These are phyloP conservation scores for Lasioglossum leucozonium DNA, from an alignment of 2,888 invertebrate species.

Conservation along the genomic window DNA sequence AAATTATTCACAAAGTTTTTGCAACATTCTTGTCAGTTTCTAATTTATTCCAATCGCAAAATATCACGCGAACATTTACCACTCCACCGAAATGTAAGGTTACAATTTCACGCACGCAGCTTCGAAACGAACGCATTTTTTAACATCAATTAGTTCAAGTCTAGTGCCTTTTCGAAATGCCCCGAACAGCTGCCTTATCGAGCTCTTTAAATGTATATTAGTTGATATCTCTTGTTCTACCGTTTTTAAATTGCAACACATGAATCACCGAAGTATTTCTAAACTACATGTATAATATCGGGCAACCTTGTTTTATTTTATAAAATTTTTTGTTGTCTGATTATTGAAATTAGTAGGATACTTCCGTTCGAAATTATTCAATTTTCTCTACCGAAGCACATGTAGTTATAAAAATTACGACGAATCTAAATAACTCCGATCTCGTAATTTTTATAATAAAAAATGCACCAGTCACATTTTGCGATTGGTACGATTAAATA, in stretches of 20 bases:
- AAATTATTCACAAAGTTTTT: neutral
- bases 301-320: neutral
- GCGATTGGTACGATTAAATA: too few species aligned
- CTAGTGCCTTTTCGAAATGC: neutral
- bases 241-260: neutral
- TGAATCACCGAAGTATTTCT: neutral
- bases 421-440: too few species aligned
- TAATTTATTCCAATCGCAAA: neutral
- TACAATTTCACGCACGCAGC: neutral
- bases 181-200: neutral
- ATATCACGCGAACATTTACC: neutral
- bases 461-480: too few species aligned
- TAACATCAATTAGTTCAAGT: conserved; percentile 5
- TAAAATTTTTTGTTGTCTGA: too few species aligned
- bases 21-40: neutral
- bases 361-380: too few species aligned
- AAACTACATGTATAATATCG: neutral
- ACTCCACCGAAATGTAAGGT: neutral
- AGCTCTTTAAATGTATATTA: neutral
- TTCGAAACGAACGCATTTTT: neutral
- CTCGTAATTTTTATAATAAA: too few species aligned
- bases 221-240: neutral
- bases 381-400: too few species aligned
- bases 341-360: too few species aligned
- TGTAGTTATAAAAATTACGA: too few species aligned